Percentiles rank a stretch among this genome's conserved stretches.
Conservation (phyloP, 1,140 invertebrate genomes). For the Ruditapes philippinarum region DNA sequence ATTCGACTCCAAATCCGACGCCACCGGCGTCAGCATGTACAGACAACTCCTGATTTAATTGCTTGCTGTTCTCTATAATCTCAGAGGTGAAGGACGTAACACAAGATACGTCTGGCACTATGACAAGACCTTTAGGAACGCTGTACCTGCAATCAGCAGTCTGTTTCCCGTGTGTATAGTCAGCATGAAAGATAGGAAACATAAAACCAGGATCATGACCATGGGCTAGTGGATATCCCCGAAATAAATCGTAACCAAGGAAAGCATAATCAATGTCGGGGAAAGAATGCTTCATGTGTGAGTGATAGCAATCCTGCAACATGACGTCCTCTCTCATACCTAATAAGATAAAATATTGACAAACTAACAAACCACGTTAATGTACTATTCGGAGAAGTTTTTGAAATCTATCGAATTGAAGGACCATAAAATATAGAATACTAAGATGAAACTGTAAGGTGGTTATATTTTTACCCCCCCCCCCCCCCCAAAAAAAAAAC, state of each 20-base stretch:
- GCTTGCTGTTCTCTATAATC: background rate
- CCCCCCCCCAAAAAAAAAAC: no score
- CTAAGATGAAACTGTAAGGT: no score
- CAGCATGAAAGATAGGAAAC: conserved; percentile 55
- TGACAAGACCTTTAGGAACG: conserved; percentile 49
- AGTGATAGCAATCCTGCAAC: conserved; percentile 25
- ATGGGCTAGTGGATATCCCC: background rate
- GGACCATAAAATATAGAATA: no score
- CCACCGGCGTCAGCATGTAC: conserved; percentile 12
- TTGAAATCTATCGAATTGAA: no score
- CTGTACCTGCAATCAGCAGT: conserved; percentile 55
- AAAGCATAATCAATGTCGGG: background rate
- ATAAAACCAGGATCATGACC: conserved; percentile 68
- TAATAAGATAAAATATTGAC: background rate
- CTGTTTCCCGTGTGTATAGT: conserved; percentile 5
- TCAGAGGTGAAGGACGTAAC: conserved; percentile 52
- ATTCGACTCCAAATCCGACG: background rate
- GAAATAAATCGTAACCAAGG: background rate
- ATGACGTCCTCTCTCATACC: conserved; percentile 1
- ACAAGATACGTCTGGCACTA: conserved; percentile 62
- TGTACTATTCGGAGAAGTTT: no score
- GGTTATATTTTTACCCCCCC: no score
- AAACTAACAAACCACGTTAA: no score
- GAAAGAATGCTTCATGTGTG: background rate
- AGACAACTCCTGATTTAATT: background rate